Evolutionary conservation across 1,140 invertebrate genomes (phyloP).

Genomic region (Ooceraea biroi): DNA sequence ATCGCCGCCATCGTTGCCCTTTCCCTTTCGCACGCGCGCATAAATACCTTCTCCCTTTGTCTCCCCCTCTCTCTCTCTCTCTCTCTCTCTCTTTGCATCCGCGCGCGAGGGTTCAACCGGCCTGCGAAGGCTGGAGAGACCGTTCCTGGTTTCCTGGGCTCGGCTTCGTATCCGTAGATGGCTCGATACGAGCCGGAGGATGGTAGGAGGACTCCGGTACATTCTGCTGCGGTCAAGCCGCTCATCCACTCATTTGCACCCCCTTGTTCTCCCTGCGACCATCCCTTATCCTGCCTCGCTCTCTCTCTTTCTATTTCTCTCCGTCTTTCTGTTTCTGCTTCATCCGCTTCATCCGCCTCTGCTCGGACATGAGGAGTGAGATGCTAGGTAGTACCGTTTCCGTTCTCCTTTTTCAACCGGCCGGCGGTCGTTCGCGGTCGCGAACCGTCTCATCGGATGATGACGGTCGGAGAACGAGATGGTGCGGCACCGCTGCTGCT

Average conservation of each 20-base stretch:
- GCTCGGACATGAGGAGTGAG: constrained; percentile 7
- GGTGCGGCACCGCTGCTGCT: constrained; percentile 32
- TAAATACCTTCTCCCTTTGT: constrained; percentile 53
- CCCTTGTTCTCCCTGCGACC: constrained; percentile 74
- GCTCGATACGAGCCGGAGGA: constrained; percentile 53
- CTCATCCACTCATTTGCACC: constrained; percentile 81
- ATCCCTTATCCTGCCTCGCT: background rate
- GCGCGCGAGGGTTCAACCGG: background rate
- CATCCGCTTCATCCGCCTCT: constrained; percentile 25
- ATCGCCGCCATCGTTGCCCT: constrained; percentile 16
- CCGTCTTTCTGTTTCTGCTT: constrained; percentile 14
- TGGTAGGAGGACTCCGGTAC: constrained; percentile 55
- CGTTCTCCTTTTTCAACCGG: constrained; percentile 58
- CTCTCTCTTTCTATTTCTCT: background rate
- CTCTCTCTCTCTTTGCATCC: constrained; percentile 18
- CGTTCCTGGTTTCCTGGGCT: constrained; percentile 26
- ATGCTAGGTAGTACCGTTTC: constrained; percentile 31
- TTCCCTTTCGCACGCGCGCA: constrained; percentile 19
- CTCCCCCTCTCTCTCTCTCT: constrained; percentile 27
- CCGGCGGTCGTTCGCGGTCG: constrained; percentile 8
- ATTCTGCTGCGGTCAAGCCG: constrained; percentile 77
- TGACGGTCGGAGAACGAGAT: constrained; percentile 16
- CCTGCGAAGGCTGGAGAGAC: constrained; percentile 26
- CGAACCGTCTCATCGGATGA: constrained; percentile 26
- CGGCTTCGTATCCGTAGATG: constrained; percentile 45